These are phyloP conservation scores for Clarias batrachus DNA, from an alignment of 2,113 vertebrate species.

Conservation along the genomic window DNA sequence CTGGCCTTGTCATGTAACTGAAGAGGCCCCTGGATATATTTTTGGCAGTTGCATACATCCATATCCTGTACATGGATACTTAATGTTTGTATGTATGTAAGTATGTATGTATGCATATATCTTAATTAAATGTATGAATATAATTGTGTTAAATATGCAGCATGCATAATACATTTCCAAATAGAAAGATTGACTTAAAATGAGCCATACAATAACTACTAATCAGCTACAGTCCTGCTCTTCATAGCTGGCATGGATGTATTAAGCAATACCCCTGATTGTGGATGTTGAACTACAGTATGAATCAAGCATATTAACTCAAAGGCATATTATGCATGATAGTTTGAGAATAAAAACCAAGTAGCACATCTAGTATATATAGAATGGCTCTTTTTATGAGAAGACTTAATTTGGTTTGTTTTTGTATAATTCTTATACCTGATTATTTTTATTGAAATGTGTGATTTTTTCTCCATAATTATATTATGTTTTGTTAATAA, in stretches of 20 bases:
- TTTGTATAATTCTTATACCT: not conserved
- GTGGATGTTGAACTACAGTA: not conserved
- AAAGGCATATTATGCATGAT: not conserved
- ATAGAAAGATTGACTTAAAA: not conserved
- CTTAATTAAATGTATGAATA: not conserved
- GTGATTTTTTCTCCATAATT: not conserved
- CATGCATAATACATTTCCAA: not conserved
- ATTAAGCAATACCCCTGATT: not conserved
- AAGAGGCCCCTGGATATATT: slow-evolving; percentile 25
- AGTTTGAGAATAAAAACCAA: not conserved
- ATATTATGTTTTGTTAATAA: not conserved
- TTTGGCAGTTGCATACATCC: slow-evolving; percentile 21
- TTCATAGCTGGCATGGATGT: slow-evolving; percentile 5
- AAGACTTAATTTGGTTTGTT: not conserved
- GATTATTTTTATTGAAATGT: too few relatives aligned
- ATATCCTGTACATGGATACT: too few relatives aligned
- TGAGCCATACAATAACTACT: not conserved
- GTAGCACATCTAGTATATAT: not conserved
- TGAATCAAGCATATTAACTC: not conserved
- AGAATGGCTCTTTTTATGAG: not conserved
- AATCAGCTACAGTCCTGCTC: not conserved
- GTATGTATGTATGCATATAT: not conserved
- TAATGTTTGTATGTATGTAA: not conserved
- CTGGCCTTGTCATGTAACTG: slow-evolving; percentile 24
- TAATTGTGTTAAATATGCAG: not conserved